Percentiles rank a stretch among this genome's conserved stretches.
Conservation (phyloP, 92 coral and sea anemone genomes). For the Epizoanthus stellaris region DNA sequence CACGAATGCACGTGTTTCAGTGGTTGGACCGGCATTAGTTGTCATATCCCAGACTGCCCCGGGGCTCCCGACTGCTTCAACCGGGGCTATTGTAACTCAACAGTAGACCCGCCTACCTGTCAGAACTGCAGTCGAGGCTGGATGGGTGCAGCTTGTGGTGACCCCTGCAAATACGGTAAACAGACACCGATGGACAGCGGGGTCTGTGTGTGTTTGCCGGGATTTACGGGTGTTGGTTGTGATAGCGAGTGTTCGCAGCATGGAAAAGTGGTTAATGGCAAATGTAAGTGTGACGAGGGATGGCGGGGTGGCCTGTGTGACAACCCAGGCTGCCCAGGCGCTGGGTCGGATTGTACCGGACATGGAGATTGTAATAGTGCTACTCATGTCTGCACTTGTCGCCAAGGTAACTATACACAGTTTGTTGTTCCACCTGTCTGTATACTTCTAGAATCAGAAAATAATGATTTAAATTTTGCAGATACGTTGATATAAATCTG, state of each 20-base stretch:
- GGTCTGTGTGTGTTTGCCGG: conserved; percentile 69
- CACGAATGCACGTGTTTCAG: conserved; percentile 88
- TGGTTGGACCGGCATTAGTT: conserved; percentile 96
- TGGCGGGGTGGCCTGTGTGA: conserved; percentile 71
- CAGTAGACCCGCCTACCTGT: conserved; percentile 65
- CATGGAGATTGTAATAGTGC: conserved; percentile 68
- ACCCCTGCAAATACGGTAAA: conserved; percentile 37
- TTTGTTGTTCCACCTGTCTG: too few species aligned
- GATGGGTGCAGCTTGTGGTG: conserved; percentile 64
- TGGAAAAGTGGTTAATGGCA: conserved; percentile 69
- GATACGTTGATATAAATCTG: too few species aligned
- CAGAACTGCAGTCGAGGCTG: conserved; percentile 57
- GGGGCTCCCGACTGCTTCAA: conserved; percentile 94
- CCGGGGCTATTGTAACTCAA: conserved; percentile 91
- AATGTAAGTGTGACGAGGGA: conserved; percentile 66
- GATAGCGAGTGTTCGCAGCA: conserved; percentile 63
- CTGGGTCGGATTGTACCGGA: conserved; percentile 48
- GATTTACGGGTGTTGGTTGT: conserved; percentile 67
- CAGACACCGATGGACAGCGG: conserved; percentile 40
- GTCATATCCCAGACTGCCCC: conserved; percentile 97
- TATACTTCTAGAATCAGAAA: too few species aligned
- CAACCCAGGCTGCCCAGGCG: conserved; percentile 72
- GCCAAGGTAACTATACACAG: too few species aligned
- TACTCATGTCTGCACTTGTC: conserved; percentile 59
- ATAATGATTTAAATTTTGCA: too few species aligned